Conservation (phyloP, 2,888 invertebrate genomes). For the Ganaspis brasiliensis region DNA sequence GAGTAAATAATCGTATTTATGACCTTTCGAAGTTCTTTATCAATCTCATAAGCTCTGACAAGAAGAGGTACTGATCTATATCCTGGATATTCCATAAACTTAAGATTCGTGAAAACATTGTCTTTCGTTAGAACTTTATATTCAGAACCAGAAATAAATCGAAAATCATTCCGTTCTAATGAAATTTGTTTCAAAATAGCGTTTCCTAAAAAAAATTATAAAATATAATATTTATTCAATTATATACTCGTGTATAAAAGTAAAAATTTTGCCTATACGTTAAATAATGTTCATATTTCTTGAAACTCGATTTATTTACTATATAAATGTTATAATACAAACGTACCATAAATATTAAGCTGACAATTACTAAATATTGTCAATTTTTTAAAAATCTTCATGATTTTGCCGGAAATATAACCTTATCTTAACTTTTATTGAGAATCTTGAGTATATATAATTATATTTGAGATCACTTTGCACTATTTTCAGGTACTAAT, state of each 20-base stretch:
- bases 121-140: not conserved
- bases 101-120: slow-evolving; percentile 1
- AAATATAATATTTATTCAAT: not conserved
- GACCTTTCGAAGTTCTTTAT: not conserved
- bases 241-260: not conserved
- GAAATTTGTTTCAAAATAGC: not conserved
- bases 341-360: not conserved
- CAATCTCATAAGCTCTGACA: not conserved
- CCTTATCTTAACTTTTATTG: no score
- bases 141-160: not conserved
- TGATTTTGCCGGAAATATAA: not conserved
- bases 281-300: no score
- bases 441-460: no score
- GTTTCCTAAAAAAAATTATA: not conserved
- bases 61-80: not conserved
- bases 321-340: not conserved
- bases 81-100: not conserved
- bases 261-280: no score
- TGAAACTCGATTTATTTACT: no score
- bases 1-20: not conserved
- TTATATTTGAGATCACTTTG: no score
- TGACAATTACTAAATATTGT: not conserved
- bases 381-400: not conserved
- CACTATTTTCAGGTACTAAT: no score
- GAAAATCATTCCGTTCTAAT: not conserved